phyloP scores from a whole-genome alignment of 2,113 vertebrate genomes.

The Oncorhynchus clarkii region DNA sequence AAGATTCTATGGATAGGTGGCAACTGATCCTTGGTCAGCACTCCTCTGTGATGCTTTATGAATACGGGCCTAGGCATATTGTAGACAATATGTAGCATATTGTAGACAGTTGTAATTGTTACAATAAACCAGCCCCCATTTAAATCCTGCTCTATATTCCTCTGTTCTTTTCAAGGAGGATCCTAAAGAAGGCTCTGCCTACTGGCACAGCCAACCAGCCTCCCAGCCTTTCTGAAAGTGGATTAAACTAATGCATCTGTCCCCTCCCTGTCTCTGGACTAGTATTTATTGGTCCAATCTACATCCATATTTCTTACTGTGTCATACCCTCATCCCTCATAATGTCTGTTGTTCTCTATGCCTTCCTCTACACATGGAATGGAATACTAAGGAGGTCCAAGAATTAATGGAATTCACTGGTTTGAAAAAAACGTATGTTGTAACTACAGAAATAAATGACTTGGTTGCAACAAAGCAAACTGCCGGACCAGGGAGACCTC shows the following conservation, averaged over 20 bases:
- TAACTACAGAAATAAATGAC: not conserved
- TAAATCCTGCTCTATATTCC: no score
- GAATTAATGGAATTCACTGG: not conserved
- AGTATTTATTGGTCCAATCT: not conserved
- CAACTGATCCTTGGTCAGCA: no score
- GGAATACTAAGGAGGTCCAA: not conserved
- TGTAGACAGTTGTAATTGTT: not conserved
- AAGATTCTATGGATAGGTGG: no score
- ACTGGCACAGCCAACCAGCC: not conserved
- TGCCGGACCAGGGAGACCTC: not conserved
- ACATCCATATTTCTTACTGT: not conserved
- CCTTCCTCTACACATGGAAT: not conserved
- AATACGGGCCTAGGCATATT: not conserved
- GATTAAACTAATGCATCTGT: not conserved
- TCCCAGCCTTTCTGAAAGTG: not conserved
- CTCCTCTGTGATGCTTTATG: no score
- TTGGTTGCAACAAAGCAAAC: no score
- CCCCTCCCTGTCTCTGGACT: not conserved
- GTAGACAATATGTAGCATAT: not conserved
- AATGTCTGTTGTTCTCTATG: not conserved
- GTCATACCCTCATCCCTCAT: not conserved
- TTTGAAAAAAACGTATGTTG: not conserved
- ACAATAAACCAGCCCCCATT: not conserved
- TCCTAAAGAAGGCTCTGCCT: not conserved
- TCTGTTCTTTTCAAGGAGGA: not conserved